Conservation (phyloP, 1,140 invertebrate genomes). For the Onthophagus taurus region DNA sequence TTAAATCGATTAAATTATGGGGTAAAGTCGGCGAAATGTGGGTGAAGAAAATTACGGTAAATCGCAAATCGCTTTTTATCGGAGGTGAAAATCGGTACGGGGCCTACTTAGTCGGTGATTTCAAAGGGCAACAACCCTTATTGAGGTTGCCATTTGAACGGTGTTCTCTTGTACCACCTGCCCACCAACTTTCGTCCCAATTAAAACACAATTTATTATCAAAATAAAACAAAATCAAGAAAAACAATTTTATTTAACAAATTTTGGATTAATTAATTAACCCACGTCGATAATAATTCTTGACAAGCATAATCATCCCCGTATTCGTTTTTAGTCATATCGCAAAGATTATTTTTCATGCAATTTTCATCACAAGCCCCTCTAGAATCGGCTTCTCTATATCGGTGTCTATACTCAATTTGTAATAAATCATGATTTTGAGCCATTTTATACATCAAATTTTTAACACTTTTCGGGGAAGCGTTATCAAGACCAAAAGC, state of each 20-base stretch:
- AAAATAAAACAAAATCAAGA: slow-evolving; percentile 2
- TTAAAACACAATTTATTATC: too few species aligned
- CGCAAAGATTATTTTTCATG: slow-evolving; percentile 2
- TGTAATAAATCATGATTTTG: not conserved
- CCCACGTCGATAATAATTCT: not conserved
- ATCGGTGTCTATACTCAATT: not conserved
- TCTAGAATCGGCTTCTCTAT: slow-evolving; percentile 2
- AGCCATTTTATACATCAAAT: slow-evolving; percentile 35
- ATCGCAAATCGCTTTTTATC: slow-evolving; percentile 1
- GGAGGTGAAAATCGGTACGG: not conserved
- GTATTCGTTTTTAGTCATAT: not conserved
- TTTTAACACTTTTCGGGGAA: slow-evolving; percentile 39
- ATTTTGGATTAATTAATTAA: not conserved
- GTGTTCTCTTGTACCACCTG: slow-evolving; percentile 8
- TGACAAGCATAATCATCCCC: slow-evolving; percentile 8
- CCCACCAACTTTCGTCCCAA: slow-evolving; percentile 2
- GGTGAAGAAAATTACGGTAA: not conserved
- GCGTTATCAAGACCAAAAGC: slow-evolving; percentile 47
- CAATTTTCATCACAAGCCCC: not conserved
- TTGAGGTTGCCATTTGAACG: slow-evolving; percentile 11
- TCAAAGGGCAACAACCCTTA: slow-evolving; percentile 9
- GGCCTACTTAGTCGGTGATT: slow-evolving; percentile 1
- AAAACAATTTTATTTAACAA: slow-evolving; percentile 4
- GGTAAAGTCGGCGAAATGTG: slow-evolving; percentile 5
- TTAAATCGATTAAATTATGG: too few species aligned